Percentiles rank a stretch among this genome's conserved stretches.
These are phyloP conservation scores for Dioctria rufipes DNA, from an alignment of 2,888 invertebrate genomes.

Conservation along the genomic window DNA sequence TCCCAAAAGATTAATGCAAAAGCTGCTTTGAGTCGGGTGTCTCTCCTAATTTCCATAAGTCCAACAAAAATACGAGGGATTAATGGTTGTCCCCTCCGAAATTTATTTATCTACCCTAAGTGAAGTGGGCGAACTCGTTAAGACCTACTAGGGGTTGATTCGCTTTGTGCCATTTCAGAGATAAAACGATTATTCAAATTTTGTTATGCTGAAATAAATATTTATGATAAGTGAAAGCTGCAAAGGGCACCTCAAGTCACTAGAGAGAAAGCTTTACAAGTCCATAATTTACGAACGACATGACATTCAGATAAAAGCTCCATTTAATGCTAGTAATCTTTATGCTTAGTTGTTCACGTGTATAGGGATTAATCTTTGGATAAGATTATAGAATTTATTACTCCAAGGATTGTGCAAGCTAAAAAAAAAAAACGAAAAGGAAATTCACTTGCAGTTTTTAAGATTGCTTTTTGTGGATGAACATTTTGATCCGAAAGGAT, in stretches of 20 bases:
- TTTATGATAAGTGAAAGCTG: slow-evolving; percentile 52
- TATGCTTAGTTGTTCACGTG: slow-evolving; percentile 3
- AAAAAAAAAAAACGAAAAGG: too few species aligned
- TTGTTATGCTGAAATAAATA: slow-evolving; percentile 49
- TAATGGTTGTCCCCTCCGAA: slow-evolving; percentile 49
- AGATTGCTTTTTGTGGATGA: too few species aligned
- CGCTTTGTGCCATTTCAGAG: slow-evolving; percentile 49
- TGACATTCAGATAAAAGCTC: slow-evolving; percentile 46
- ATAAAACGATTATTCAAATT: slow-evolving; percentile 53
- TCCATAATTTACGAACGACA: slow-evolving; percentile 44
- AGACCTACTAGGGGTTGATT: slow-evolving; percentile 33
- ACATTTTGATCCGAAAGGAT: too few species aligned
- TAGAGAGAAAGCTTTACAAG: slow-evolving; percentile 20
- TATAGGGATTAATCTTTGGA: not conserved
- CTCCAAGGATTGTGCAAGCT: too few species aligned
- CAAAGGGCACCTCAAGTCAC: slow-evolving; percentile 18
- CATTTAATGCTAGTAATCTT: slow-evolving; percentile 44
- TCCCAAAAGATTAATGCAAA: slow-evolving; percentile 42
- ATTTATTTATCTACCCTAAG: slow-evolving; percentile 49
- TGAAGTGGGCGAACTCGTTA: slow-evolving; percentile 48
- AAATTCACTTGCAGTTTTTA: too few species aligned
- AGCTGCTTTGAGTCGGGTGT: slow-evolving; percentile 29
- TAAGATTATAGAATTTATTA: not conserved
- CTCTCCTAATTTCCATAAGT: slow-evolving; percentile 49
- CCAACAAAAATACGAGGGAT: slow-evolving; percentile 48